Base-by-base conservation (phyloP, 2,888 invertebrate species). In the Lochmaea crataegi region DNA sequence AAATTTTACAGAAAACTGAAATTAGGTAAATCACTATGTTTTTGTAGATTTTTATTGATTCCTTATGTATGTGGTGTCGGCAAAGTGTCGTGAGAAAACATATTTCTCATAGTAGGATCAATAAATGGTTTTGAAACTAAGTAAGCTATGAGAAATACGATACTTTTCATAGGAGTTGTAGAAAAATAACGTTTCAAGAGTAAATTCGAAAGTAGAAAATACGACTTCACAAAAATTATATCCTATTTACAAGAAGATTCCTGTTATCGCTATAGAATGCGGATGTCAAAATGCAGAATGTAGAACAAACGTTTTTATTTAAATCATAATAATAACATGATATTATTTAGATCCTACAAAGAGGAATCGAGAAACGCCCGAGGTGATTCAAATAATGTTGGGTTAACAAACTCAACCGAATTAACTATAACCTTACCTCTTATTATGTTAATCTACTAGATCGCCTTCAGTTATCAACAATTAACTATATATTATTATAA, bases 371-470 rank as follows among this genome's bases (percentile, higher is more conserved):
- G 48, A 38, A 65, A 53, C 48, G 65, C 65, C 65, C 26, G 38
- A 65, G 65, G 65, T n/a, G 18, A 53, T 53, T 65, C 11, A 38
- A 22, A 14, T 51, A 65, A 65, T 65, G n/a, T 38, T 53, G 53
- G 53, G 65, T 65, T 65, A 53, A 38, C 51, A 65, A 65, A 65
- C 53, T 53, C 65, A 32, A 18, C 51, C 48, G 48, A 65, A 65
- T 65, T 51, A 51, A 48, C 48, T 45, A 65, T 65, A 65, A 26
- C 11, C 53, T 53, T 48, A 38, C 51, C 38, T 48, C 32, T 65
- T 65, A 65, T 65, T 65, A 65, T 65, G 51, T 65, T 65, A 65
- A 65, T 65, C 32, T 65, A 26, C 38, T 32, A 38, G n/a, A 32
- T 64, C 45, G 65, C 65, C 65, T 65, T 22, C n/a, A 51, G 65